Evolutionary conservation across 1,140 invertebrate species (phyloP).

Genomic region (Halictus rubicundus): DNA sequence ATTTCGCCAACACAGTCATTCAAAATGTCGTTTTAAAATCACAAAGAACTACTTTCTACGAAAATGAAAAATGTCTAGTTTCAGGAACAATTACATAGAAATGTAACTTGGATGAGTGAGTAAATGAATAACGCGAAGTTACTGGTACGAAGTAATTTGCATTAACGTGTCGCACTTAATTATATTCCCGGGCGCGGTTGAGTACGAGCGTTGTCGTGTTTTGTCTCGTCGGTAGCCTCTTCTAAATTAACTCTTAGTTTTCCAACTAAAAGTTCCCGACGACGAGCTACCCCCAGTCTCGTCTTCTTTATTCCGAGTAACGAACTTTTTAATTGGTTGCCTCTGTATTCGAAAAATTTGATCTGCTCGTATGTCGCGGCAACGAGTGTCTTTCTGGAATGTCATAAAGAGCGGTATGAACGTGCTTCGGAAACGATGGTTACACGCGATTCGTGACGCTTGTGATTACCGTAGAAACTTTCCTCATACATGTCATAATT

Average conservation of each 20-base stretch:
- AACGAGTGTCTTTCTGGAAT: neutral
- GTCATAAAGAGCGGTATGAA: neutral
- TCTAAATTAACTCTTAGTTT: slow-evolving; percentile 26
- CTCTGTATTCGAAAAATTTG: slow-evolving; percentile 13
- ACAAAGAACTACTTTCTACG: neutral
- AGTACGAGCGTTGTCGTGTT: neutral
- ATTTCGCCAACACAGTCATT: too few relatives aligned
- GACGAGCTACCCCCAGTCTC: neutral
- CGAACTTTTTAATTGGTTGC: slow-evolving; percentile 43
- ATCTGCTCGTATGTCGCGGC: neutral
- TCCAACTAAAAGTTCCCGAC: neutral
- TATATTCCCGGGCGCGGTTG: slow-evolving; percentile 4
- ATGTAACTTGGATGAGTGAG: neutral
- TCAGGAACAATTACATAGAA: neutral
- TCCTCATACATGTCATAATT: neutral
- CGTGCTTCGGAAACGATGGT: slow-evolving; percentile 6
- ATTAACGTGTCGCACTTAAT: slow-evolving; percentile 27
- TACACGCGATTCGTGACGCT: neutral
- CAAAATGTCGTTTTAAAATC: neutral
- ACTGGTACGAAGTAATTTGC: slow-evolving; percentile 11
- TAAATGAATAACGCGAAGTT: slow-evolving; percentile 1
- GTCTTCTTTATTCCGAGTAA: slow-evolving; percentile 6
- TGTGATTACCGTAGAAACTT: neutral
- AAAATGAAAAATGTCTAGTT: neutral
- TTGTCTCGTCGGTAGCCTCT: neutral